These are phyloP conservation scores for Anas bernieri DNA, from an alignment of 2,797 vertebrate species.

Conservation along the genomic window DNA sequence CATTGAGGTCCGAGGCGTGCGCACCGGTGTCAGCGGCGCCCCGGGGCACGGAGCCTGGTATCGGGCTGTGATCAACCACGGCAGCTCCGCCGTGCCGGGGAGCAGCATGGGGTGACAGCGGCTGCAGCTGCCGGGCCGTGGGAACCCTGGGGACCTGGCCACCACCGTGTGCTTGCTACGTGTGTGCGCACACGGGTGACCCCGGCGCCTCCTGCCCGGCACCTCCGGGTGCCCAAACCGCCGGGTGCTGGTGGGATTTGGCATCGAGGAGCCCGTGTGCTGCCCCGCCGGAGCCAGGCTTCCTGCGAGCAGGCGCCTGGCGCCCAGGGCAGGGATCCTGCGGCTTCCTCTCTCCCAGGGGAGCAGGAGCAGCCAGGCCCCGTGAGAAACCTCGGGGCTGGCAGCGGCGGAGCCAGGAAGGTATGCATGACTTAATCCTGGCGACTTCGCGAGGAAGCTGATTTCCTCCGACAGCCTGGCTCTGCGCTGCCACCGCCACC, in stretches of 20 bases:
- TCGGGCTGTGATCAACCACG: rapidly evolving
- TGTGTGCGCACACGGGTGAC: background rate
- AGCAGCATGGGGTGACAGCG: rapidly evolving
- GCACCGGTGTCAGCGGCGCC: rapidly evolving
- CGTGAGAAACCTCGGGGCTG: background rate
- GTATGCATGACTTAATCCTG: background rate
- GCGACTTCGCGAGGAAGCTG: background rate
- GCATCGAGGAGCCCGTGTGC: background rate
- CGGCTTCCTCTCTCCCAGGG: background rate
- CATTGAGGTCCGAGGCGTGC: rapidly evolving
- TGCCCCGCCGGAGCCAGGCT: background rate
- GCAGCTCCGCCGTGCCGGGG: rapidly evolving
- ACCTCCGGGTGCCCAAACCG: background rate
- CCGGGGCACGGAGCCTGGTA: rapidly evolving
- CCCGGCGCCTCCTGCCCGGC: rapidly evolving
- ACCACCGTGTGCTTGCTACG: background rate
- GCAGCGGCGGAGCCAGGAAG: background rate
- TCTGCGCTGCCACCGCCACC: background rate
- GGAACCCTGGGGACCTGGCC: background rate
- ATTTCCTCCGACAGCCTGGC: background rate
- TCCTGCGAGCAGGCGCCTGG: background rate
- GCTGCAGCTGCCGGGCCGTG: rapidly evolving
- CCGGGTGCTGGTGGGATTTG: background rate
- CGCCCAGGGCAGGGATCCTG: constrained; percentile 16
- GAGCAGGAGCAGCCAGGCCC: background rate